Conservation (phyloP, 2,797 vertebrate species). For the Falco rusticolus region DNA sequence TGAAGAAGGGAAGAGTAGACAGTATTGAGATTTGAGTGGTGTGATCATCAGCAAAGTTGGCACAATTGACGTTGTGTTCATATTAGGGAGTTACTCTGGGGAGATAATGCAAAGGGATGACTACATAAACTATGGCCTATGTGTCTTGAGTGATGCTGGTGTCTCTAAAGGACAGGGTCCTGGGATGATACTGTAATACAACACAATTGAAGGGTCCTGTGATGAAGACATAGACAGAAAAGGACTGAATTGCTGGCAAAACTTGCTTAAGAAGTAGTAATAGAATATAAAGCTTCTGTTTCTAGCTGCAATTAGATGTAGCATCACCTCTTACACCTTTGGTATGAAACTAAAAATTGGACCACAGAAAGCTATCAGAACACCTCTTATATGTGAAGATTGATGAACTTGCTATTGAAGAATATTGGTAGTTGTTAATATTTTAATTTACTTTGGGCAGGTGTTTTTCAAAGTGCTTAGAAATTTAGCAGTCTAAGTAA, state of each 20-base stretch:
- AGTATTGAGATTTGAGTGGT: neutral
- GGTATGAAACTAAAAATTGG: neutral
- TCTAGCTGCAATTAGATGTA: neutral
- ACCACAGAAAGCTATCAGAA: neutral
- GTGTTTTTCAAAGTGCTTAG: neutral
- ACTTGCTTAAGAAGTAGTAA: neutral
- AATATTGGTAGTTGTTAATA: neutral
- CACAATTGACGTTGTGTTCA: neutral
- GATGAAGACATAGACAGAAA: neutral
- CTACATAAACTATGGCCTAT: neutral
- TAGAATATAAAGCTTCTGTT: neutral
- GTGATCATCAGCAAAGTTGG: neutral
- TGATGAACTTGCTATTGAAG: neutral
- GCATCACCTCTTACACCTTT: neutral
- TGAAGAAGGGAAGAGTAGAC: neutral
- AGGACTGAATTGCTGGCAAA: neutral
- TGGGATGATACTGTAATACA: neutral
- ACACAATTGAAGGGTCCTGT: neutral
- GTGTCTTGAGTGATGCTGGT: neutral
- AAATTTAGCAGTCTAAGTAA: neutral
- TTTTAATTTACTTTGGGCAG: neutral
- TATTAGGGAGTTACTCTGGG: neutral
- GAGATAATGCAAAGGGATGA: neutral
- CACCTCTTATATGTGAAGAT: neutral
- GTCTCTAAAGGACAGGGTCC: neutral